These are phyloP conservation scores for Jacana jacana DNA, from an alignment of 2,113 vertebrate species.

Conservation along the genomic window DNA sequence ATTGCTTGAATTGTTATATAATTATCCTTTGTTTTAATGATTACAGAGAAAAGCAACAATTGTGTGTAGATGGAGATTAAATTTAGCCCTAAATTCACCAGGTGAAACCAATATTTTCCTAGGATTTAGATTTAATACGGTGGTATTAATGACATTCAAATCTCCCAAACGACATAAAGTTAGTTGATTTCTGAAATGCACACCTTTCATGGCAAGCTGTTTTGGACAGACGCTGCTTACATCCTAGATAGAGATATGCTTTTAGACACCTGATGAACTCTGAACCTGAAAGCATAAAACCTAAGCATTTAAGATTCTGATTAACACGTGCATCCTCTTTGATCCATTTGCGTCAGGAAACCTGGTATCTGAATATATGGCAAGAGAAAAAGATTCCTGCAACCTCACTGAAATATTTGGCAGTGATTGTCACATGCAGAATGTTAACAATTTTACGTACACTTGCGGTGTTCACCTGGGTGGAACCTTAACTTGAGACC, in stretches of 20 bases:
- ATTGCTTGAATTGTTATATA: not conserved
- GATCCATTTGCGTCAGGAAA: not conserved
- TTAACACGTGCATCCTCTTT: not conserved
- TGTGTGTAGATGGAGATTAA: not conserved
- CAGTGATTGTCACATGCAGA: not conserved
- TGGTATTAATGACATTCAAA: not conserved
- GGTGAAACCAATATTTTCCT: not conserved
- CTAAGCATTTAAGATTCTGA: not conserved
- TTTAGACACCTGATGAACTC: not conserved
- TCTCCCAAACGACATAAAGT: not conserved
- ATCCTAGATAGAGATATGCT: not conserved
- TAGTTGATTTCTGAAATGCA: not conserved
- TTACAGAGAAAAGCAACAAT: not conserved
- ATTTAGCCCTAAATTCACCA: not conserved
- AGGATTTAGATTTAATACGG: not conserved
- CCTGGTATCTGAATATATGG: not conserved
- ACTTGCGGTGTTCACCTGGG: accelerated
- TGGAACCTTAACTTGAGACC: not conserved
- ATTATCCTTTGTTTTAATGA: not conserved
- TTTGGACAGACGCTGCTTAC: not conserved
- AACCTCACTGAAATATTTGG: not conserved
- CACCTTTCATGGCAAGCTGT: not conserved
- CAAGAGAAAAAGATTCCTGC: not conserved
- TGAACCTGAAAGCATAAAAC: not conserved
- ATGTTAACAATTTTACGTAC: not conserved